Base-by-base conservation (phyloP, 2,113 vertebrate genomes). In the Pollimyrus isidori region DNA sequence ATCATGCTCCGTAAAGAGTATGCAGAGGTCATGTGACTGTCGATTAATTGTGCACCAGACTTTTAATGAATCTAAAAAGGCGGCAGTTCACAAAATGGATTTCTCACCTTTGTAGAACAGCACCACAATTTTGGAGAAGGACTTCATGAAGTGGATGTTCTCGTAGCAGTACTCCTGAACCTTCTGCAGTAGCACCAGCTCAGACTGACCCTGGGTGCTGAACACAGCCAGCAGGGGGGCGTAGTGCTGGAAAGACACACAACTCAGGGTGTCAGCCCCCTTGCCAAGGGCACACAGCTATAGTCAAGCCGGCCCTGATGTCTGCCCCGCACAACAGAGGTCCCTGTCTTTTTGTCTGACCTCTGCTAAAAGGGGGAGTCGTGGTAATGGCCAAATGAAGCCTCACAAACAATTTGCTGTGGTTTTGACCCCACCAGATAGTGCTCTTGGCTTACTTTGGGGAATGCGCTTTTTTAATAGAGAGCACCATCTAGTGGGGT, bases 131-230 rank as follows among this genome's bases (percentile, higher is more conserved):
- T 98, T 98, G 93, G 97, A 97, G 94, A 98, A 98, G 91, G 97
- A 96, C 94, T 98, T 98, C 97, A 98, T 98, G 94, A 98, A 98
- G 91, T 98, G 97, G 92, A 98, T 98, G 94, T 98, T 98, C 93
- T 98, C 97, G 0, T 98, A 98, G 92, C 97, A 98, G 93, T 97
- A 98, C 49, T 98, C 97, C 91, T 98, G 97, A 90, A 98, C 95
- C 93, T 97, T 98, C 92, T 97, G 96, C 52, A 98, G 96, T 80
- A 98, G 96, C 73, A 97, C 96, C 86, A 97, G 90, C 92, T 98
- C 97, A 0, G 97, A 98, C 88, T 98, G 97, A 92, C 97, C 97
- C 93, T 97, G 97, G 89, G 97, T 97, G 92, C 97, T 98, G 95
- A 98, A 98, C 45, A 97, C 96, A 15, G 97, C 97, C 96, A 98